A percentile compares a stretch with the other conserved stretches of the same genome.
Conservation (phyloP, 1,140 invertebrate genomes). For the Saxidomus purpurata region DNA sequence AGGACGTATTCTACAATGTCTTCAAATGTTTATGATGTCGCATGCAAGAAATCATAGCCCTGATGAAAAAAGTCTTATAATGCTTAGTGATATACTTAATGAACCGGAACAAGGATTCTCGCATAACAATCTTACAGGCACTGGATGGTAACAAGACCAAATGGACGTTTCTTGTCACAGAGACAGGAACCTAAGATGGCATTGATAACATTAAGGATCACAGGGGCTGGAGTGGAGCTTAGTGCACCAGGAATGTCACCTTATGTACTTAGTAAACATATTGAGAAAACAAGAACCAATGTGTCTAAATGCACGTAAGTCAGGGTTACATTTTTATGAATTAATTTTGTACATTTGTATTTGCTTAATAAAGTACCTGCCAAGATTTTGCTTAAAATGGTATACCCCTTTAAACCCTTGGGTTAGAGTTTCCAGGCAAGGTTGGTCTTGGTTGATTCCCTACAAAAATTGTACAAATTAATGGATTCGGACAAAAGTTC, state of each 20-base stretch:
- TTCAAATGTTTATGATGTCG: no score
- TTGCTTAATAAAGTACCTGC: background rate
- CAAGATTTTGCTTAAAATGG: no score
- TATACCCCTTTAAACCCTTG: no score
- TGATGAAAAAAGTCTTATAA: no score
- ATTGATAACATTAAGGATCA: conserved; percentile 67
- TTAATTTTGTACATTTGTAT: background rate
- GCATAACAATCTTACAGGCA: conserved; percentile 73
- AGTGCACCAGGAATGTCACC: conserved; percentile 76
- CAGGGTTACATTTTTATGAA: background rate
- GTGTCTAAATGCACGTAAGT: conserved; percentile 14
- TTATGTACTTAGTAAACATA: background rate
- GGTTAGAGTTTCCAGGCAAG: no score
- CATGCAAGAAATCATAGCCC: no score
- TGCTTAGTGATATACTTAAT: no score
- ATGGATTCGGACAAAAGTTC: no score
- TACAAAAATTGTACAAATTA: no score
- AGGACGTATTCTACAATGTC: no score
- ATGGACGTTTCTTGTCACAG: conserved; percentile 74
- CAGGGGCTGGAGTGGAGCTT: conserved; percentile 67
- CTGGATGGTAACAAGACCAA: conserved; percentile 68
- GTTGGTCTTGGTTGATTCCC: no score
- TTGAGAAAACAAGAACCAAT: conserved; percentile 1
- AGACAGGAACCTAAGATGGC: conserved; percentile 78
- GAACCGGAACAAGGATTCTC: no score